Conservation (phyloP, 2,797 vertebrate species). For the Siniperca scherzeri region DNA sequence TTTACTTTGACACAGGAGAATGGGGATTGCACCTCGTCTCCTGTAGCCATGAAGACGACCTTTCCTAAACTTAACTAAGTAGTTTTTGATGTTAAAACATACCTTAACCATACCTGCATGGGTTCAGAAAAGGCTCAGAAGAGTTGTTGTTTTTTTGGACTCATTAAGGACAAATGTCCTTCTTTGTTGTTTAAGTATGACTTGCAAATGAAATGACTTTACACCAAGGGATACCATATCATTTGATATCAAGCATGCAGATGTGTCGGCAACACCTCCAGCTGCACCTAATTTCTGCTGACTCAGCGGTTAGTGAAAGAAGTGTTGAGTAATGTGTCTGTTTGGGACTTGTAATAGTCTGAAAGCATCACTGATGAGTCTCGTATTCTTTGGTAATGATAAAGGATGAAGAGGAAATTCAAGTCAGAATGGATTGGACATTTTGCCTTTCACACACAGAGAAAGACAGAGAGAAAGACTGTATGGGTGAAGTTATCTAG, state of each 20-base stretch:
- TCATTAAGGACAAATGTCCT: neutral
- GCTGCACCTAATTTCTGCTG: conserved; percentile 38
- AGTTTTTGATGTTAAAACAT: neutral
- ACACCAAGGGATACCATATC: neutral
- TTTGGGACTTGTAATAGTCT: neutral
- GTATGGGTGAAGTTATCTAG: conserved; percentile 4
- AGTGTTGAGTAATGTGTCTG: neutral
- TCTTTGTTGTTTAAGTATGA: neutral
- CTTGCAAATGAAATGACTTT: conserved; percentile 3
- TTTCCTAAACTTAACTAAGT: neutral
- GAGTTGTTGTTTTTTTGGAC: neutral
- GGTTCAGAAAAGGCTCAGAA: neutral
- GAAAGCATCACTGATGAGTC: conserved; percentile 2
- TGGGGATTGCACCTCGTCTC: neutral
- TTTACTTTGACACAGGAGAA: neutral
- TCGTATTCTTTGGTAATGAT: neutral
- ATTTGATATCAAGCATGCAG: conserved; percentile 5
- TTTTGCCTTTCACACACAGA: neutral
- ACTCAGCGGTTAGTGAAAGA: conserved; percentile 36
- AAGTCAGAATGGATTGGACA: conserved; percentile 8
- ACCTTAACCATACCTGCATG: neutral
- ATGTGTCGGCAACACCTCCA: conserved; percentile 3
- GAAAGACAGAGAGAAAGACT: neutral
- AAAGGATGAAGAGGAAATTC: neutral
- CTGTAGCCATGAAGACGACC: too few relatives aligned